These are phyloP conservation scores for Fopius arisanus DNA, from an alignment of 1,140 invertebrate genomes.

Conservation along the genomic window DNA sequence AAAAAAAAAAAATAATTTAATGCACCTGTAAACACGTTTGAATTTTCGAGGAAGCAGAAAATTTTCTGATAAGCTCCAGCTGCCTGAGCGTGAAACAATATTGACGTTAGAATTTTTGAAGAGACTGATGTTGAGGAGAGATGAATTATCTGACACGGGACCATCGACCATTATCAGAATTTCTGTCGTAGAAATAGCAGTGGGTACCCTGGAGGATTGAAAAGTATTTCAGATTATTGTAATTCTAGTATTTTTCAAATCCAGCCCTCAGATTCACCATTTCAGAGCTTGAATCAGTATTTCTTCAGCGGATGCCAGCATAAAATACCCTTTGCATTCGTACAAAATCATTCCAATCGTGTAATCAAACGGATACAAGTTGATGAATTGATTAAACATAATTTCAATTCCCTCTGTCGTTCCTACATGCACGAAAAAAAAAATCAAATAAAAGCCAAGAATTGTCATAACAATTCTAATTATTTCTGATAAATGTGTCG, in stretches of 20 bases:
- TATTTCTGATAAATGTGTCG: no score
- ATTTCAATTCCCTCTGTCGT: background rate
- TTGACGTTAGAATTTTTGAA: conserved; percentile 39
- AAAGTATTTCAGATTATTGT: no score
- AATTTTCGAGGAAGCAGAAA: conserved; percentile 47
- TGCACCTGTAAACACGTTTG: conserved; percentile 39
- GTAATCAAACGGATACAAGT: conserved; percentile 41
- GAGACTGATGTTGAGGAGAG: background rate
- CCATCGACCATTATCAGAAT: background rate
- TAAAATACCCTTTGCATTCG: conserved; percentile 40
- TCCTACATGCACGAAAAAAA: background rate
- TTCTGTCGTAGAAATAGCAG: background rate
- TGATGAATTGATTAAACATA: conserved; percentile 39
- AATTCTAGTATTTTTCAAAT: no score
- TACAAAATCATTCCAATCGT: conserved; percentile 19
- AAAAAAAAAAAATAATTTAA: background rate
- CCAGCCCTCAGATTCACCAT: no score
- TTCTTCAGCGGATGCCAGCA: conserved; percentile 33
- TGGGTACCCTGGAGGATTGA: background rate
- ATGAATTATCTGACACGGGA: background rate
- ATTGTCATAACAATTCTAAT: no score
- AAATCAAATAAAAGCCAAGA: no score
- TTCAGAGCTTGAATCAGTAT: background rate
- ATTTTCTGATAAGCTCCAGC: conserved; percentile 49
- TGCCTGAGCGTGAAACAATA: conserved; percentile 40